Evolutionary conservation across 2,888 invertebrate genomes (phyloP).

Genomic region (Coelopa pilipes): DNA sequence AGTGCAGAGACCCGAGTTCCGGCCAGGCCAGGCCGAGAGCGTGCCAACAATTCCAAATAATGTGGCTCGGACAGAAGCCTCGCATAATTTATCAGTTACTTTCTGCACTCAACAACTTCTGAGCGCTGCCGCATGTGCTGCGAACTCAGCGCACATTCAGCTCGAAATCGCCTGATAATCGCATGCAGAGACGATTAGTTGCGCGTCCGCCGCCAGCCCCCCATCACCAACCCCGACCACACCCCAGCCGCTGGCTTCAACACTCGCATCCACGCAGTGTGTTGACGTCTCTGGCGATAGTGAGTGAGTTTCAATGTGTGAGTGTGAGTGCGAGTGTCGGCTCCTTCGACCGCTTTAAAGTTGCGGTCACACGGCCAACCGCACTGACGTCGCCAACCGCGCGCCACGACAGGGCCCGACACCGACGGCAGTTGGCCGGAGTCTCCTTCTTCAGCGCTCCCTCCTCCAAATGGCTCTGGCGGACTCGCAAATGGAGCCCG

Average conservation of each 20-base stretch:
- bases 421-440: no score
- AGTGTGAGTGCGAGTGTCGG: not conserved
- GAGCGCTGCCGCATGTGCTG: slow-evolving; percentile 15
- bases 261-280: no score
- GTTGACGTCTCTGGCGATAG: no score
- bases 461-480: no score
- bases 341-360: no score
- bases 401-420: no score
- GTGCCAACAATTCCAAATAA: slow-evolving; percentile 20
- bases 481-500: no score
- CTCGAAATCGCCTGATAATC: slow-evolving; percentile 11
- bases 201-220: not conserved
- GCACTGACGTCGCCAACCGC: no score
- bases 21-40: not conserved
- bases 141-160: slow-evolving; percentile 17
- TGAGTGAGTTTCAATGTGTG: not conserved
- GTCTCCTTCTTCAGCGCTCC: no score
- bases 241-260: not conserved
- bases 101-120: slow-evolving; percentile 23
- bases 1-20: not conserved
- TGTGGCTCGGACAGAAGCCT: slow-evolving; percentile 11
- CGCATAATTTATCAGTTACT: slow-evolving; percentile 27
- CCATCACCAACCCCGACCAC: not conserved
- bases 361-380: no score
- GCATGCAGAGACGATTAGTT: slow-evolving; percentile 12